phyloP scores from a whole-genome alignment of 2,888 invertebrate genomes.

The Syritta pipiens region DNA sequence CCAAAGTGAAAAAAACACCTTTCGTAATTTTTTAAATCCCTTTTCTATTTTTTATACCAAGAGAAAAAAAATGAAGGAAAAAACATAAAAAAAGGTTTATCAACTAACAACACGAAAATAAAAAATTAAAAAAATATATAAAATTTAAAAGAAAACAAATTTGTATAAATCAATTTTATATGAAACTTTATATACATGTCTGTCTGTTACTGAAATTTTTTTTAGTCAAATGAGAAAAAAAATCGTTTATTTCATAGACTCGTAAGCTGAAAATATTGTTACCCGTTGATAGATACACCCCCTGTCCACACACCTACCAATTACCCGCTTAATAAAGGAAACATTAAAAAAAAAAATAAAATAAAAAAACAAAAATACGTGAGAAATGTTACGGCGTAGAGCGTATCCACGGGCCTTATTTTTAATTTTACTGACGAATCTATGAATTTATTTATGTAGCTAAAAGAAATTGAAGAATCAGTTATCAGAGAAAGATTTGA shows the following conservation, averaged over 20 bases:
- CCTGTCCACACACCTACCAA: slow-evolving; percentile 34
- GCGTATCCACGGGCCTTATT: slow-evolving; percentile 79
- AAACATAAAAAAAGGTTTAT: background rate
- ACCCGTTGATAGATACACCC: slow-evolving; percentile 46
- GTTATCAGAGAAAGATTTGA: slow-evolving; percentile 21
- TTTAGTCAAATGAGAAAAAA: slow-evolving; percentile 23
- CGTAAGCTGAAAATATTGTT: slow-evolving; percentile 9
- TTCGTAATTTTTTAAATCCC: slow-evolving; percentile 72
- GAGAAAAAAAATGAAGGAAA: slow-evolving; percentile 70
- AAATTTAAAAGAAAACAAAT: slow-evolving; percentile 24
- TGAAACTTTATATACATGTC: slow-evolving; percentile 38
- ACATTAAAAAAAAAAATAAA: slow-evolving; percentile 23
- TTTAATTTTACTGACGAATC: slow-evolving; percentile 70
- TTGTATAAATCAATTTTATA: slow-evolving; percentile 49
- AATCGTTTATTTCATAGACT: slow-evolving; percentile 8
- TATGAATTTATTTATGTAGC: slow-evolving; percentile 69
- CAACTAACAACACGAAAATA: no score
- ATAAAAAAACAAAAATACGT: slow-evolving; percentile 19
- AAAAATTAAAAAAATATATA: background rate
- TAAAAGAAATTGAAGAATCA: slow-evolving; percentile 59
- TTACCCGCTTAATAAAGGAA: slow-evolving; percentile 10
- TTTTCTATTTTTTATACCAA: slow-evolving; percentile 79
- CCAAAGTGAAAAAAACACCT: slow-evolving; percentile 35
- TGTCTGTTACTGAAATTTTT: slow-evolving; percentile 52
- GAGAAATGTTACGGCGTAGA: slow-evolving; percentile 71